Base-by-base conservation (phyloP, 1,140 invertebrate species). In the Macrobrachium nipponense region DNA sequence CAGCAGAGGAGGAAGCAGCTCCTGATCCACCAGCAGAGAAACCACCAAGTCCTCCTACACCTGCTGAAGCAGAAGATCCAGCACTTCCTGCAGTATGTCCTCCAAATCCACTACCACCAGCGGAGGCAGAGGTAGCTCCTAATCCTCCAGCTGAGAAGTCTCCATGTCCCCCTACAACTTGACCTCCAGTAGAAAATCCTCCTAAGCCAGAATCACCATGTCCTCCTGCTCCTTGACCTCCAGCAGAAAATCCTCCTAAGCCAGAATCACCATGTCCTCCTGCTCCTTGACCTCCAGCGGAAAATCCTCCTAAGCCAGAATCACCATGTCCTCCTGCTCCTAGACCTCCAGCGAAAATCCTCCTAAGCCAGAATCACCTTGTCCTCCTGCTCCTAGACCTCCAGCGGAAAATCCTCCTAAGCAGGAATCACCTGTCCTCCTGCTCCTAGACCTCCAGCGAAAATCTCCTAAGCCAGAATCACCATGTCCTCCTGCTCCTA, bases 351-450 rank as follows among this genome's bases (percentile, higher is more conserved):
- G 59, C 78, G 60, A 80, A 61, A 20, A 20, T 17, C 79, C 58
- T 66, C 79, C 62, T 43, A 62, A 80, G 8, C 78, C 27, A 36
- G 27, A 36, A 4, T 36, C 60, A 64, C 61, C 79, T 70, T 60
- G 5, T 4, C 62, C 62, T 6, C 5, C 62, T 23, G n/a, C 72
- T 23, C n/a, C 72, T 12, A 7, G 20, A 15, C 20, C 43, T 59
- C 44, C 76, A 43, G 27, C 72, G 12, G 44, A 36, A 3, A 18
- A 20, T 17, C 20, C 72, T 2, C 72, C 27, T n/a, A n/a, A n/a
- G n/a, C n/a, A n/a, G n/a, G n/a, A n/a, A n/a, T n/a, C n/a, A n/a
- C n/a, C 15, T 20, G 18, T 75, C 72, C 72, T 11, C 72, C 72
- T 36, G 27, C 27, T 36, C 27, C 27, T 36, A 2, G 27, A 36